Evolutionary conservation across 2,113 vertebrate species (phyloP).

Genomic region (Mus pahari): DNA sequence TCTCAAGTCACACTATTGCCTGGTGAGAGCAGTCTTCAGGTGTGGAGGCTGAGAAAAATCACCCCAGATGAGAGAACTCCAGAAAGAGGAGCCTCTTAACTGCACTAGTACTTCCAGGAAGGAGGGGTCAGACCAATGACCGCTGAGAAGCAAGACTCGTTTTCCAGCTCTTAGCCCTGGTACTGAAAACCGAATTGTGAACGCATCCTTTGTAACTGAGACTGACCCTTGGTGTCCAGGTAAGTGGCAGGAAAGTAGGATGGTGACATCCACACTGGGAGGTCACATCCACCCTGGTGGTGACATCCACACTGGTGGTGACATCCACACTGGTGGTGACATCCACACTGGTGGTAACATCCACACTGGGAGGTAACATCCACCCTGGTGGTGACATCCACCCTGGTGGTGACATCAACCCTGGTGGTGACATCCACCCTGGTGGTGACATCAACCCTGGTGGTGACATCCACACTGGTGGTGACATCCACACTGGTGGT

Average conservation of each 20-base stretch:
- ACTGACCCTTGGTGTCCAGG: not conserved
- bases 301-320: too few relatives aligned
- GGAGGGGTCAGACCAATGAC: not conserved
- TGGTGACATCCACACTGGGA: rapidly evolving
- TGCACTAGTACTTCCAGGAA: not conserved
- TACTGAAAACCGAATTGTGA: too few relatives aligned
- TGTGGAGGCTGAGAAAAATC: too few relatives aligned
- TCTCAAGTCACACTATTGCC: rapidly evolving
- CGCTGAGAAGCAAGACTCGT: too few relatives aligned
- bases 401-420: too few relatives aligned
- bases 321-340: rapidly evolving
- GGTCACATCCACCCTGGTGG: rapidly evolving
- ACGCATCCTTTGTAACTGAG: not conserved
- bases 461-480: rapidly evolving
- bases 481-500: rapidly evolving
- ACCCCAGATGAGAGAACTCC: rapidly evolving
- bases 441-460: too few relatives aligned
- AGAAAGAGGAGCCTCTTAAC: not conserved
- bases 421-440: rapidly evolving
- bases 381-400: too few relatives aligned
- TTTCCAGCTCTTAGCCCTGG: rapidly evolving
- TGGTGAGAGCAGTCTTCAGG: not conserved
- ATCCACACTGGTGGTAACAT: rapidly evolving
- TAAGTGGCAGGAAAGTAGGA: rapidly evolving
- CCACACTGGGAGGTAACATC: rapidly evolving